Conservation (phyloP, 2,888 invertebrate species). For the Helicoverpa assulta region DNA sequence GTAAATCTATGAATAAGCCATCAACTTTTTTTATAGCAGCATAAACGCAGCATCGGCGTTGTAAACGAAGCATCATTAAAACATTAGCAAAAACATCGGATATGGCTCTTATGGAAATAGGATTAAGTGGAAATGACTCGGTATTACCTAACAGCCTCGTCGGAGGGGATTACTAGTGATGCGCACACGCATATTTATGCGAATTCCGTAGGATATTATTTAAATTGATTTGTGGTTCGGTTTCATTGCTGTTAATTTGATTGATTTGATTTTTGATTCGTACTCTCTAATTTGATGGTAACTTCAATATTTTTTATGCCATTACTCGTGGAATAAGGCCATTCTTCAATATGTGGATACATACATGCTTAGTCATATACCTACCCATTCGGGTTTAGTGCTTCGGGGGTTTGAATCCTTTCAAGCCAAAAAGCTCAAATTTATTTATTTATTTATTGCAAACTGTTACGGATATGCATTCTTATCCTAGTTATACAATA, state of each 20-base stretch:
- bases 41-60: conserved; percentile 24
- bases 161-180: conserved; percentile 53
- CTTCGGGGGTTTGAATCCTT: too few relatives aligned
- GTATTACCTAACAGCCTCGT: conserved; percentile 75
- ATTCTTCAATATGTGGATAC: background rate
- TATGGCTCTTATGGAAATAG: conserved; percentile 73
- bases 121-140: conserved; percentile 76
- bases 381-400: too few relatives aligned
- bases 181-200: conserved; percentile 25
- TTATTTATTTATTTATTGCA: too few relatives aligned
- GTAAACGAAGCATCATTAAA: conserved; percentile 29
- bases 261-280: background rate
- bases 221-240: background rate
- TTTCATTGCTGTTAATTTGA: background rate
- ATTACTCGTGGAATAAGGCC: too few relatives aligned
- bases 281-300: too few relatives aligned
- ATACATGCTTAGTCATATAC: background rate
- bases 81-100: conserved; percentile 68
- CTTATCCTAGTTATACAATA: too few relatives aligned
- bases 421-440: too few relatives aligned
- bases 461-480: too few relatives aligned
- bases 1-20: background rate
- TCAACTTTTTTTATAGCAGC: conserved; percentile 16
- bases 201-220: conserved; percentile 7
- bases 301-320: too few relatives aligned